Conservation (phyloP, 2,113 vertebrate species). For the Panthera leo region DNA sequence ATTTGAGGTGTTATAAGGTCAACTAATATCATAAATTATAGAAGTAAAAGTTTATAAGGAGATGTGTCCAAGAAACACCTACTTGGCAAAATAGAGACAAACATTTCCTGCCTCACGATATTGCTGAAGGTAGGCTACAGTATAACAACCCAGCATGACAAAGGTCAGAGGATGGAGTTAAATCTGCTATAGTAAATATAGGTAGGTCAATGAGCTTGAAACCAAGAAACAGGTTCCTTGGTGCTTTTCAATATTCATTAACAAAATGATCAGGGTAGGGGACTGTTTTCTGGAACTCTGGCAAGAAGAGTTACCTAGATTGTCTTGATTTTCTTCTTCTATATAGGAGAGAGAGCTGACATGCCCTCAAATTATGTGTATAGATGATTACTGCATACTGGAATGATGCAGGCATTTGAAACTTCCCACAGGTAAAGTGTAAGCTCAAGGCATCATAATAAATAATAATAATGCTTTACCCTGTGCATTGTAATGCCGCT, state of each 20-base stretch:
- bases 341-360: background rate
- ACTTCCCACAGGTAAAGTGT: constrained; percentile 69
- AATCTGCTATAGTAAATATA: background rate
- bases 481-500: background rate
- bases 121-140: background rate
- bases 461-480: constrained; percentile 62
- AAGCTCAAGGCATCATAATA: constrained; percentile 59
- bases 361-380: background rate
- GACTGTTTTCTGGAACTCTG: background rate
- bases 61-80: background rate
- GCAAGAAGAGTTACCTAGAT: background rate
- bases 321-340: background rate
- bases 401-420: constrained; percentile 74
- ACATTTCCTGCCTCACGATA: background rate
- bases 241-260: background rate
- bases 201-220: background rate
- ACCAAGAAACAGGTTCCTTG: background rate
- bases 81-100: background rate
- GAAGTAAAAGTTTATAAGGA: background rate
- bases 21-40: background rate
- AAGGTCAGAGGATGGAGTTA: background rate
- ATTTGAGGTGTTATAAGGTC: background rate
- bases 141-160: background rate
- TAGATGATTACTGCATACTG: constrained; percentile 65
- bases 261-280: background rate